These are phyloP conservation scores for Rhynchomys soricoides DNA, from an alignment of 2,113 vertebrate genomes.

Conservation along the genomic window DNA sequence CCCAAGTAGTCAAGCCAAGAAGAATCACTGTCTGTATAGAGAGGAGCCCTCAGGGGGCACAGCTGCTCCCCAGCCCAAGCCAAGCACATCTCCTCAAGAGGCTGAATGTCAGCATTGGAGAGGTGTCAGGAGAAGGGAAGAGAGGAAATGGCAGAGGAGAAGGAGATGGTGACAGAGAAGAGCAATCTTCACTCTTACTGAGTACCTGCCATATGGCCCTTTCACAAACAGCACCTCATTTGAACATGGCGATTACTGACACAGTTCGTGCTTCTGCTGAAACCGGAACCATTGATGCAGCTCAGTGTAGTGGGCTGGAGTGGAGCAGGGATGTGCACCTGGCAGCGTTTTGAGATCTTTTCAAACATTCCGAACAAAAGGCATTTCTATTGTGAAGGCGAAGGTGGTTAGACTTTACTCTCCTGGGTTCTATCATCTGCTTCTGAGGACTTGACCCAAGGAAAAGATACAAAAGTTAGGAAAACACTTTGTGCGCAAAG, in stretches of 20 bases:
- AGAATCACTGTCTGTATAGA: not conserved
- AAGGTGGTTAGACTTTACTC: not conserved
- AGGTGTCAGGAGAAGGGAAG: not conserved
- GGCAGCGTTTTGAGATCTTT: not conserved
- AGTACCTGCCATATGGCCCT: not conserved
- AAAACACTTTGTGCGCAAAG: not conserved
- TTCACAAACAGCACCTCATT: not conserved
- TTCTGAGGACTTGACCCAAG: constrained; percentile 30
- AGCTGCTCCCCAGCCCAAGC: not conserved
- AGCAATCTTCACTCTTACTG: not conserved
- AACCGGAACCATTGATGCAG: not conserved
- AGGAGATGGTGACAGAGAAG: not conserved
- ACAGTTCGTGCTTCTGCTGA: not conserved
- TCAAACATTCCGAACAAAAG: not conserved
- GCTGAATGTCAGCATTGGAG: not conserved
- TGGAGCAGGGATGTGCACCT: not conserved
- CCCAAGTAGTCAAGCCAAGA: not conserved
- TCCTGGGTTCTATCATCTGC: not conserved
- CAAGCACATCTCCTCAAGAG: not conserved
- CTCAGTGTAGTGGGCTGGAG: not conserved
- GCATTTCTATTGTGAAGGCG: not conserved
- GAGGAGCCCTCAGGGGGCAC: not conserved
- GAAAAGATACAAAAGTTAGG: not conserved
- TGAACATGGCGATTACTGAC: not conserved
- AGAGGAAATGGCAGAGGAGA: not conserved